phyloP scores from a whole-genome alignment of 1,140 invertebrate genomes.

The Scaptomyza hsui region DNA sequence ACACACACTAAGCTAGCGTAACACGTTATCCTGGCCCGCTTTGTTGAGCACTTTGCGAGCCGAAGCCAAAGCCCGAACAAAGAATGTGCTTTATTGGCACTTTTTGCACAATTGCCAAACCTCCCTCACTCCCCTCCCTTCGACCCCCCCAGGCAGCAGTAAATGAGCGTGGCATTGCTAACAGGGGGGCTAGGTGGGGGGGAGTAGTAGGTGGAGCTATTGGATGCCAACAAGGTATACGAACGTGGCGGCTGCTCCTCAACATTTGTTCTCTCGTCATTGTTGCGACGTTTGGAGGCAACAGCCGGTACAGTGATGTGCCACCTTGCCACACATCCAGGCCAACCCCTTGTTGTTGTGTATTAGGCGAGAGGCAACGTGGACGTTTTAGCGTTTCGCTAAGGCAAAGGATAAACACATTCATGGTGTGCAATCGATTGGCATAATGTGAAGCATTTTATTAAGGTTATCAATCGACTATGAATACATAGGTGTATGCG shows the following conservation, averaged over 20 bases:
- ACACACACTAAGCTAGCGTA: conserved; percentile 63
- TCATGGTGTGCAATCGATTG: conserved; percentile 82
- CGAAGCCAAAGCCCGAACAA: conserved; percentile 68
- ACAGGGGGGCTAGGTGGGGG: not conserved
- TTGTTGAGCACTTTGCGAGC: conserved; percentile 77
- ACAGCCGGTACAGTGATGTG: conserved; percentile 74
- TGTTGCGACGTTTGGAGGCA: conserved; percentile 65
- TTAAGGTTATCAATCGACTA: conserved; percentile 82
- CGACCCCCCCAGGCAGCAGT: conserved; percentile 34
- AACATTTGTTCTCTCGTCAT: conserved; percentile 37
- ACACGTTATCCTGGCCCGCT: conserved; percentile 71
- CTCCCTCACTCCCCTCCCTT: not conserved
- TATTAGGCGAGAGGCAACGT: conserved; percentile 41
- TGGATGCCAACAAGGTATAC: conserved; percentile 61
- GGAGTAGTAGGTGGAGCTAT: conserved; percentile 17
- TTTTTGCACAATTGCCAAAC: conserved; percentile 76
- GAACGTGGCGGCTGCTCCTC: conserved; percentile 48
- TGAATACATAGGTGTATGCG: conserved; percentile 70
- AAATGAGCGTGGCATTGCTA: conserved; percentile 71
- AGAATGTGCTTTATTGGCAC: conserved; percentile 82
- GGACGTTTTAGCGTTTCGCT: conserved; percentile 37
- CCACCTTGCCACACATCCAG: conserved; percentile 10
- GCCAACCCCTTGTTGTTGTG: conserved; percentile 25
- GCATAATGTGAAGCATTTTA: conserved; percentile 82
- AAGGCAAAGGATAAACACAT: conserved; percentile 79